Conservation (phyloP, 2,113 vertebrate species). For the Raja brachyura region DNA sequence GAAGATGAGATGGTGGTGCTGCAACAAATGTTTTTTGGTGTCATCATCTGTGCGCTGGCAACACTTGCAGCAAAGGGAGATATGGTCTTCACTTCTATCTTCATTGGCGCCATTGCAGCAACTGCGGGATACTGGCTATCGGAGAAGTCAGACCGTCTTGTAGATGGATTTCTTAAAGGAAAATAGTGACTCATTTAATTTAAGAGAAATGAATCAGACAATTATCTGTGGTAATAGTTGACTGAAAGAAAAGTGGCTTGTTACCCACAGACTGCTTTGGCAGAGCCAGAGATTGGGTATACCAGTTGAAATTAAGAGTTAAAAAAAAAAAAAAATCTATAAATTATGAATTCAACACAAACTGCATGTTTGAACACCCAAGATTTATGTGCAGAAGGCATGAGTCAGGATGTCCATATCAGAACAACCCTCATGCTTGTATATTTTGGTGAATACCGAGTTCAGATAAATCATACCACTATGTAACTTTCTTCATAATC, state of each 20-base stretch:
- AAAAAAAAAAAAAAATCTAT: slow-evolving; percentile 1
- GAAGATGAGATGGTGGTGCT: slow-evolving; percentile 92
- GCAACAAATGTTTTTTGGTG: slow-evolving; percentile 97
- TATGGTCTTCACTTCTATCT: slow-evolving; percentile 97
- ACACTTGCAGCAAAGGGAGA: slow-evolving; percentile 92
- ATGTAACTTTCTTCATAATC: slow-evolving; percentile 19
- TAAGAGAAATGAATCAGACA: background rate
- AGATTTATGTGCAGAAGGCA: background rate
- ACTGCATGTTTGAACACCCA: slow-evolving; percentile 27
- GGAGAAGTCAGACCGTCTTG: slow-evolving; percentile 84
- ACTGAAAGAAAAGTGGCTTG: slow-evolving; percentile 7
- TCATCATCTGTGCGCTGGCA: slow-evolving; percentile 88
- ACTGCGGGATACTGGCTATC: slow-evolving; percentile 98
- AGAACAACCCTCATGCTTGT: background rate
- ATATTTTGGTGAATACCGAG: background rate
- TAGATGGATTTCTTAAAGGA: slow-evolving; percentile 90
- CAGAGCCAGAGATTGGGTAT: slow-evolving; percentile 1
- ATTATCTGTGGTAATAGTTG: background rate
- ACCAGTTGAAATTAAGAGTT: background rate
- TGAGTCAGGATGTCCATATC: background rate
- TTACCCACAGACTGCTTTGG: slow-evolving; percentile 5
- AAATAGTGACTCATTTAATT: slow-evolving; percentile 52
- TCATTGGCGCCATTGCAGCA: slow-evolving; percentile 86
- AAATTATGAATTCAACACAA: slow-evolving; percentile 26
- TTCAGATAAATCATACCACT: background rate